phyloP scores from a whole-genome alignment of 30 jellyfish, hydroid and myxozoan species.

The Catostylus mosaicus region DNA sequence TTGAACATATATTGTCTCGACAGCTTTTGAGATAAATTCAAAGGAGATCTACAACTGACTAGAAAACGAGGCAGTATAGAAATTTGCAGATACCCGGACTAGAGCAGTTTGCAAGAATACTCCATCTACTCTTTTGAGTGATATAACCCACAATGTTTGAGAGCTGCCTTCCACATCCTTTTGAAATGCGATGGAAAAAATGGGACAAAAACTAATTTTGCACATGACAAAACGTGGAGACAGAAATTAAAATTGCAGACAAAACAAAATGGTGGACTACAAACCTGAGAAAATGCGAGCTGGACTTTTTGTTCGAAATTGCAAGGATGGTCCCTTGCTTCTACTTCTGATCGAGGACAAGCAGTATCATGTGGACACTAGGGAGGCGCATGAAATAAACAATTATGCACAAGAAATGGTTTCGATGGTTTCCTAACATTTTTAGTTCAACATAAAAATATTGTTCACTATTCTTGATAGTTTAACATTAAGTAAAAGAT shows the following conservation, averaged over 20 bases:
- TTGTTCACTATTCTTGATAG: neutral
- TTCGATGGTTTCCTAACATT: neutral
- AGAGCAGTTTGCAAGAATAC: neutral
- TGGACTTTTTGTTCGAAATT: conserved; percentile 87
- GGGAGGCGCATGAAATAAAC: neutral
- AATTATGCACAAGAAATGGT: neutral
- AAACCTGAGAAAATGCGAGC: conserved; percentile 87
- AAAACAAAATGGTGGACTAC: no score
- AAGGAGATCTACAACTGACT: no score
- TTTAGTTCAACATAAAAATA: neutral
- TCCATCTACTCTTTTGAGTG: neutral
- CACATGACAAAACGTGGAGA: neutral
- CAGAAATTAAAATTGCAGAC: no score
- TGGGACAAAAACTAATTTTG: neutral
- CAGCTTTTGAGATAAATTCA: neutral
- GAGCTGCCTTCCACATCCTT: neutral
- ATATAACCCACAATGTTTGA: neutral
- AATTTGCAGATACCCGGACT: neutral
- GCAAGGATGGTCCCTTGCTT: conserved; percentile 94
- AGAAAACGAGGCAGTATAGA: no score
- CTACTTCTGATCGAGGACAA: conserved; percentile 91
- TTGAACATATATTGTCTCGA: neutral
- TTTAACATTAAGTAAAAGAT: neutral
- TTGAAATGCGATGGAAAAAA: neutral
- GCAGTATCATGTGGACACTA: conserved; percentile 95